Evolutionary conservation across 2,113 vertebrate species (phyloP).

Genomic region (Calyptommatus sinebrachiatus): DNA sequence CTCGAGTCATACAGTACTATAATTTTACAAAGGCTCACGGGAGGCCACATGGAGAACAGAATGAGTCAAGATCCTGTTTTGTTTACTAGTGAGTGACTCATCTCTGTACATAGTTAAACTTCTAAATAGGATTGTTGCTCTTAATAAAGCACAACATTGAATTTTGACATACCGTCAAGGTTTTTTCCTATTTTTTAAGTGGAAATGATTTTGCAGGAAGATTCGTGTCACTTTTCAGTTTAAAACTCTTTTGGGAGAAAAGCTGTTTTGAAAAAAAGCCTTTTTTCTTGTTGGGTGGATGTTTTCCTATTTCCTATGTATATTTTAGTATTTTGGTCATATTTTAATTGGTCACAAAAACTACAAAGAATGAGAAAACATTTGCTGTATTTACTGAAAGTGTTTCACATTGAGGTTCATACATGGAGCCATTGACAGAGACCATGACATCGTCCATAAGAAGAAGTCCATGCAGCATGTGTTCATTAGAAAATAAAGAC

Average conservation of each 20-base stretch:
- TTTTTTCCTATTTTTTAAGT: constrained; percentile 4
- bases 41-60: constrained; percentile 16
- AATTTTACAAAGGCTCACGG: neutral
- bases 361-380: too few relatives aligned
- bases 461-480: too few relatives aligned
- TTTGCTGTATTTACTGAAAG: too few relatives aligned
- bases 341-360: too few relatives aligned
- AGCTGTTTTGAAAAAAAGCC: neutral
- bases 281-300: too few relatives aligned
- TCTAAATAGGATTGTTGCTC: neutral
- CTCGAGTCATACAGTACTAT: neutral
- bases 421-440: too few relatives aligned
- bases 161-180: neutral
- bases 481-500: too few relatives aligned
- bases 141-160: constrained; percentile 7
- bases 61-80: constrained; percentile 5
- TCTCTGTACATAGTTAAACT: constrained; percentile 19
- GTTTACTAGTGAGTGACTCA: constrained; percentile 21
- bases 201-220: neutral
- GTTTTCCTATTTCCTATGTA: too few relatives aligned
- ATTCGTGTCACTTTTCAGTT: neutral
- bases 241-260: neutral
- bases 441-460: too few relatives aligned
- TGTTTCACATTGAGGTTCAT: too few relatives aligned
- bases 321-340: too few relatives aligned